These are phyloP conservation scores for Nephrocerus scutellatus DNA, from an alignment of 2,888 invertebrate genomes.

Conservation along the genomic window DNA sequence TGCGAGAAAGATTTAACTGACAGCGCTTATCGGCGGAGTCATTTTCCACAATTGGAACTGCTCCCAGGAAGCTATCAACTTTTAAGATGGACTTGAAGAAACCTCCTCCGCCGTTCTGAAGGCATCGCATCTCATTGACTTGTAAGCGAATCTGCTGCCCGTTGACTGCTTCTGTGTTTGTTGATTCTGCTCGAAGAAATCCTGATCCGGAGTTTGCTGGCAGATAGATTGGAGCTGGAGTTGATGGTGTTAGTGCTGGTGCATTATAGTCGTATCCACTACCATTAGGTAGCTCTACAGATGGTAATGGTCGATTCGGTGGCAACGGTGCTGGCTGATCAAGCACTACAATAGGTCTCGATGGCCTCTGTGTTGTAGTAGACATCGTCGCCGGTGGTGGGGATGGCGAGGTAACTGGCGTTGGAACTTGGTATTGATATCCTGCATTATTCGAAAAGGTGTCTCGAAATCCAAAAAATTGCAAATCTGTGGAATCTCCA, in stretches of 20 bases:
- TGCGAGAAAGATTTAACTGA: conserved; percentile 36
- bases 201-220: too few species aligned
- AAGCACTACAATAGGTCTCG: conserved; percentile 33
- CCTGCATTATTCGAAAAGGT: conserved; percentile 22
- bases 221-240: conserved; percentile 16
- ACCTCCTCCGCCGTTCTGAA: conserved; percentile 29
- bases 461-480: not conserved
- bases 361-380: conserved; percentile 18
- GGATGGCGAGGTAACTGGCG: conserved; percentile 10
- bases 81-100: conserved; percentile 47
- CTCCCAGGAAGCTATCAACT: conserved; percentile 40
- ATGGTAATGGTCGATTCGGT: conserved; percentile 14
- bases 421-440: conserved; percentile 31
- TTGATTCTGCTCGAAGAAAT: conserved; percentile 22
- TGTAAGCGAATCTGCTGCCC: conserved; percentile 29
- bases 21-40: conserved; percentile 37
- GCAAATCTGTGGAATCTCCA: conserved; percentile 9
- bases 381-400: conserved; percentile 23
- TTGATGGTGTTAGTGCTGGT: conserved; percentile 18
- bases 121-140: conserved; percentile 43
- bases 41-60: conserved; percentile 44
- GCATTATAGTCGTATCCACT: conserved; percentile 35
- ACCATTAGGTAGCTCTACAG: not conserved
- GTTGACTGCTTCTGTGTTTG: conserved; percentile 3
- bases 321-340: conserved; percentile 24